Conservation (phyloP, 1,140 invertebrate genomes). For the Coptotermes formosanus region DNA sequence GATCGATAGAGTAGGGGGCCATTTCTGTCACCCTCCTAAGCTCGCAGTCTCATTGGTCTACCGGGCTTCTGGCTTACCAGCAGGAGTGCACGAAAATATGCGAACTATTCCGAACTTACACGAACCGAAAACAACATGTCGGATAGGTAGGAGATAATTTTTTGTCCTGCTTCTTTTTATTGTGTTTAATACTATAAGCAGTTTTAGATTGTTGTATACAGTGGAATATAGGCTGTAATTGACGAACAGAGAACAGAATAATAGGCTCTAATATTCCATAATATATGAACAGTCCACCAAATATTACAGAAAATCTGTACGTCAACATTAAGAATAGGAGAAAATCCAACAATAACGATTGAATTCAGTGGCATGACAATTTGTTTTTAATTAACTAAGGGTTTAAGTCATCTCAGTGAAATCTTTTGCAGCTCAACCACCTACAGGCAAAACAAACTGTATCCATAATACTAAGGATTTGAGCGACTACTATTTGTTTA, state of each 20-base stretch:
- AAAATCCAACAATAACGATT: not conserved
- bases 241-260: not conserved
- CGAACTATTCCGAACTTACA: not conserved
- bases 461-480: not conserved
- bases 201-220: not conserved
- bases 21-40: not conserved
- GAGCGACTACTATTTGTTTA: not conserved
- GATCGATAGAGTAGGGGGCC: constrained; percentile 12
- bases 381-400: not conserved
- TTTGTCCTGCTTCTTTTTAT: not conserved
- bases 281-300: not conserved
- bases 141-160: not conserved
- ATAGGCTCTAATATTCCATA: not conserved
- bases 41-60: not conserved
- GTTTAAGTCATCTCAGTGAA: not conserved
- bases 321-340: not conserved
- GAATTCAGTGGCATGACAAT: not conserved
- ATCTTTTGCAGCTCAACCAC: not conserved
- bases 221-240: constrained; percentile 1
- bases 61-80: not conserved
- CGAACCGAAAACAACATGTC: constrained; percentile 7
- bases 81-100: not conserved
- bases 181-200: not conserved
- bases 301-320: not conserved
- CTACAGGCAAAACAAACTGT: not conserved